Conservation (phyloP, 2,113 vertebrate genomes). For the Camelus bactrianus region DNA sequence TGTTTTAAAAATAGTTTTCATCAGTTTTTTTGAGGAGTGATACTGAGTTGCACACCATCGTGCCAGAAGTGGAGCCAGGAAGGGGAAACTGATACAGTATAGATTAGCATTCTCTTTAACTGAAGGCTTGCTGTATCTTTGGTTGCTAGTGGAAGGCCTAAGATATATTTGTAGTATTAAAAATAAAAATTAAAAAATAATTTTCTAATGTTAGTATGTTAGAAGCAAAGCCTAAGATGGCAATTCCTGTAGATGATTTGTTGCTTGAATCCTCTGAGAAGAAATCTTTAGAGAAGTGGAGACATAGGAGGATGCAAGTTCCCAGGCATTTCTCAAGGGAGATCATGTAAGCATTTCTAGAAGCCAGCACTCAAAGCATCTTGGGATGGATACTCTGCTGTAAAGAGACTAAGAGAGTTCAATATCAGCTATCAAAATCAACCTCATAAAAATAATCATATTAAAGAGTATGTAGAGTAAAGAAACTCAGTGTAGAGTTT, state of each 20-base stretch:
- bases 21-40: neutral
- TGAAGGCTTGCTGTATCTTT: neutral
- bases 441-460: neutral
- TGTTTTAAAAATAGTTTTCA: constrained; percentile 15
- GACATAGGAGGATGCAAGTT: neutral
- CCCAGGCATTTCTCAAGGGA: neutral
- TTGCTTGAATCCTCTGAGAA: neutral
- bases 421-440: neutral
- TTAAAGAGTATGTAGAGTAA: neutral
- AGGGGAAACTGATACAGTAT: neutral
- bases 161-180: neutral
- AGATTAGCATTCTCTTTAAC: neutral
- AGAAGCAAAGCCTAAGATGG: neutral
- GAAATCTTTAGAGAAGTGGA: neutral
- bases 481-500: neutral
- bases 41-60: neutral
- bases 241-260: neutral
- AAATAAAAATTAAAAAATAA: neutral
- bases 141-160: neutral
- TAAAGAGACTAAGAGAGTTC: neutral
- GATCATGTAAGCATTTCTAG: neutral
- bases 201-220: neutral
- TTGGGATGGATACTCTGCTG: neutral
- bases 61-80: neutral
- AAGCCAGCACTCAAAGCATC: neutral